Conservation (phyloP, 1,140 invertebrate species). For the Oreohelix idahoensis region DNA sequence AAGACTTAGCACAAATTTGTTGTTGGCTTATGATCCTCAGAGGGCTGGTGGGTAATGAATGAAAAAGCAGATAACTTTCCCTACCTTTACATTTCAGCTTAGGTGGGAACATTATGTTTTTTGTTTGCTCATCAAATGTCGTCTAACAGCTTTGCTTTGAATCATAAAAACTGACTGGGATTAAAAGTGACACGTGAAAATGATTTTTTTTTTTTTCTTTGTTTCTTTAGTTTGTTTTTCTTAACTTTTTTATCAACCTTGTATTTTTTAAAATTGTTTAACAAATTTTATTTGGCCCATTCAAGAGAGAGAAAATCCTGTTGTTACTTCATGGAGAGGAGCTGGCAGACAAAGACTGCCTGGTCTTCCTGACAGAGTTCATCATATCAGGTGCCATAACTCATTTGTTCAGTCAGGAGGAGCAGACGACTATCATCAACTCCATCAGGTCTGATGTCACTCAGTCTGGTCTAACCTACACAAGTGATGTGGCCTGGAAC, state of each 20-base stretch:
- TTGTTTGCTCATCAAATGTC: too few species aligned
- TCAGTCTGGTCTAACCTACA: constrained; percentile 71
- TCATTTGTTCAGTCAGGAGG: constrained; percentile 71
- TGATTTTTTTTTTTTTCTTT: too few species aligned
- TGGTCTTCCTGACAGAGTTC: constrained; percentile 72
- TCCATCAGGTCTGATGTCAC: constrained; percentile 72
- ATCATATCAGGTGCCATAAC: constrained; percentile 69
- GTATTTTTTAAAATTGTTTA: too few species aligned
- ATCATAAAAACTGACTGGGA: too few species aligned
- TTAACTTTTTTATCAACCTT: too few species aligned
- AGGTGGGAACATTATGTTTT: too few species aligned
- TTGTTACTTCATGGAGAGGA: constrained; percentile 71
- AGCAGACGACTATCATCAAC: constrained; percentile 73
- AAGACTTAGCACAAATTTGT: too few species aligned
- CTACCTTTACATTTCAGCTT: too few species aligned
- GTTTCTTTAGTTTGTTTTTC: too few species aligned
- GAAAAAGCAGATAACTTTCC: too few species aligned
- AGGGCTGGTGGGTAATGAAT: too few species aligned
- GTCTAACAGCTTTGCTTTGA: neutral
- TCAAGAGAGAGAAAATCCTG: constrained; percentile 71
- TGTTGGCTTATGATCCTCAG: too few species aligned
- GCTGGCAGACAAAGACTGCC: constrained; percentile 68
- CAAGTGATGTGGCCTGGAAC: constrained; percentile 72
- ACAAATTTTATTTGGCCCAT: neutral
- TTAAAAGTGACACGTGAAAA: neutral